Conservation (phyloP, 2,113 vertebrate genomes). For the Microcebus griseorufus region DNA sequence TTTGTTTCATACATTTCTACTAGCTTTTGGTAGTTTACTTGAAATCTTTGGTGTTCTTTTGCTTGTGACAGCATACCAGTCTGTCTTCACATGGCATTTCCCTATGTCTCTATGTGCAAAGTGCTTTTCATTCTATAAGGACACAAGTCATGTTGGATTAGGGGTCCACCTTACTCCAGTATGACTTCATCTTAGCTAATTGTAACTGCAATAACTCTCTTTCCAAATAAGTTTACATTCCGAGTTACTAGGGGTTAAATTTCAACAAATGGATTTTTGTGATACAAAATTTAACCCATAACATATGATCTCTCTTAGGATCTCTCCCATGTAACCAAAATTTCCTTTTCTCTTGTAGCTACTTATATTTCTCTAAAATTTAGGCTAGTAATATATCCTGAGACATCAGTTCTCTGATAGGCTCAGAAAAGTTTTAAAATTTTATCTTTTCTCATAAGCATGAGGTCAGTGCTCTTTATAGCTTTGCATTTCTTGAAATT, state of each 20-base stretch:
- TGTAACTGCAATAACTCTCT: background rate
- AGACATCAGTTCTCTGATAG: background rate
- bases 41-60: background rate
- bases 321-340: background rate
- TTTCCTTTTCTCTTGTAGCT: background rate
- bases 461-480: background rate
- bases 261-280: background rate
- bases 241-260: too few species aligned
- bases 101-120: background rate
- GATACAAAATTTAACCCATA: background rate
- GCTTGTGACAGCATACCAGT: background rate
- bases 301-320: rapidly evolving
- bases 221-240: background rate
- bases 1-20: background rate
- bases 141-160: too few species aligned
- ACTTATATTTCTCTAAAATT: too few species aligned
- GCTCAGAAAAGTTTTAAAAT: background rate
- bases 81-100: background rate
- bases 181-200: background rate
- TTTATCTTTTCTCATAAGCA: background rate
- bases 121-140: background rate
- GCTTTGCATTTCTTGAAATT: too few species aligned
- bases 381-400: background rate
- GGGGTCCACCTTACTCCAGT: background rate
- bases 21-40: background rate